Percentiles rank a stretch among this genome's conserved stretches.
Evolutionary conservation across 1,140 invertebrate genomes (phyloP).

Genomic region (Tetramorium simillimum): DNA sequence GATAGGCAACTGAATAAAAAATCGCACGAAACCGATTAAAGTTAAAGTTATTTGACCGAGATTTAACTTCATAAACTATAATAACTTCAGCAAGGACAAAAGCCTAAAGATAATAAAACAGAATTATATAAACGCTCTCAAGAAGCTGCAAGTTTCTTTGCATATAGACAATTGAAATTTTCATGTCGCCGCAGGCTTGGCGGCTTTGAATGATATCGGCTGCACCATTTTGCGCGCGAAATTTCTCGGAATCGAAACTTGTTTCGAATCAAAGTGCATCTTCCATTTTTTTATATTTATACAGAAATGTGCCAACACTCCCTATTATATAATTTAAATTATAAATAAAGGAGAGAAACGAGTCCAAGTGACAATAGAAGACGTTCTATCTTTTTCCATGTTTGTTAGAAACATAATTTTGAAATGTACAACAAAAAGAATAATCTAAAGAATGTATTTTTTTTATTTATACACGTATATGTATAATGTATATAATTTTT

Average conservation of each 20-base stretch:
- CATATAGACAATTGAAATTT: neutral
- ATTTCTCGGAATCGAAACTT: neutral
- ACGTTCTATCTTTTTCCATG: neutral
- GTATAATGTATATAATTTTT: neutral
- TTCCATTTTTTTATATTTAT: neutral
- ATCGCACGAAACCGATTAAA: neutral
- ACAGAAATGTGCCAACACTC: neutral
- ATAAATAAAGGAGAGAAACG: neutral
- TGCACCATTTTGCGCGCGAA: neutral
- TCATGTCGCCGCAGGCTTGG: neutral
- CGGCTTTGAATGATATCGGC: neutral
- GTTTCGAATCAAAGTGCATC: neutral
- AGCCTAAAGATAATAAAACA: neutral
- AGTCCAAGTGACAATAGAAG: neutral
- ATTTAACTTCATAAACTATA: conserved; percentile 1
- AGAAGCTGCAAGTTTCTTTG: neutral
- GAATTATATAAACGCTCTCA: neutral
- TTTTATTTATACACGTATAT: neutral
- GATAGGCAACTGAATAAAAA: conserved; percentile 20
- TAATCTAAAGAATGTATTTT: neutral
- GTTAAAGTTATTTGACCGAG: neutral
- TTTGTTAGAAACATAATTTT: neutral
- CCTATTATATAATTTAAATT: neutral
- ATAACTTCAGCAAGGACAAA: neutral
- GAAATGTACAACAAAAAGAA: neutral